Evolutionary conservation across 2,113 vertebrate genomes (phyloP).

Genomic region (Eublepharis macularius): DNA sequence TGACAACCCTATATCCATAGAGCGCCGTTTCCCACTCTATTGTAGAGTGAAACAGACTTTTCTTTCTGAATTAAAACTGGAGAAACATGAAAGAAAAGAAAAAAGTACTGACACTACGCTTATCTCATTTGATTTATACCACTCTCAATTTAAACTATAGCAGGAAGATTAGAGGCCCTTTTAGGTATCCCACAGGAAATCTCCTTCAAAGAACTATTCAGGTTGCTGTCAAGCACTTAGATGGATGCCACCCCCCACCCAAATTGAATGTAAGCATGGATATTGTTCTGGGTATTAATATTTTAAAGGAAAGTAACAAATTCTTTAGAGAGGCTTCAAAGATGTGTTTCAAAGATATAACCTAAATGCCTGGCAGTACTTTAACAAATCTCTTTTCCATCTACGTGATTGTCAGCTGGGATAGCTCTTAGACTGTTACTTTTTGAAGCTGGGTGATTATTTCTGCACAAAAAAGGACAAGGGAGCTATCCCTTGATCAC

Average conservation of each 20-base stretch:
- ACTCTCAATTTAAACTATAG: neutral
- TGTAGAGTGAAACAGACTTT: too few relatives aligned
- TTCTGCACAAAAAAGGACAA: slow-evolving; percentile 1
- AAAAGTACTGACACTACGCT: neutral
- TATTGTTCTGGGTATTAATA: slow-evolving; percentile 18
- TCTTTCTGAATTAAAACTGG: too few relatives aligned
- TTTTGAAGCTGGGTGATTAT: neutral
- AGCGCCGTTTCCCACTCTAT: too few relatives aligned
- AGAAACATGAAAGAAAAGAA: neutral
- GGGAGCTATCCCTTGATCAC: neutral
- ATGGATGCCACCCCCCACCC: neutral
- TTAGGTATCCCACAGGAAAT: neutral
- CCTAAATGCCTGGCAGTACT: neutral
- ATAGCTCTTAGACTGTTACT: neutral
- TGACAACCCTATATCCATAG: too few relatives aligned
- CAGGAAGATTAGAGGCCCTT: neutral
- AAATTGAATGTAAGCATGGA: neutral
- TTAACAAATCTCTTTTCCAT: slow-evolving; percentile 9
- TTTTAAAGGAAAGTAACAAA: neutral
- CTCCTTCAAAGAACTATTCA: neutral
- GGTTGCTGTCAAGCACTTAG: slow-evolving; percentile 17
- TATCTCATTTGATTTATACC: neutral
- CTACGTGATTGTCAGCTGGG: accelerated
- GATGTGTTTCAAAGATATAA: neutral
- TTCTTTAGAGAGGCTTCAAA: slow-evolving; percentile 7